Conservation (phyloP, 2,888 invertebrate genomes). For the Onchidella celtica region DNA sequence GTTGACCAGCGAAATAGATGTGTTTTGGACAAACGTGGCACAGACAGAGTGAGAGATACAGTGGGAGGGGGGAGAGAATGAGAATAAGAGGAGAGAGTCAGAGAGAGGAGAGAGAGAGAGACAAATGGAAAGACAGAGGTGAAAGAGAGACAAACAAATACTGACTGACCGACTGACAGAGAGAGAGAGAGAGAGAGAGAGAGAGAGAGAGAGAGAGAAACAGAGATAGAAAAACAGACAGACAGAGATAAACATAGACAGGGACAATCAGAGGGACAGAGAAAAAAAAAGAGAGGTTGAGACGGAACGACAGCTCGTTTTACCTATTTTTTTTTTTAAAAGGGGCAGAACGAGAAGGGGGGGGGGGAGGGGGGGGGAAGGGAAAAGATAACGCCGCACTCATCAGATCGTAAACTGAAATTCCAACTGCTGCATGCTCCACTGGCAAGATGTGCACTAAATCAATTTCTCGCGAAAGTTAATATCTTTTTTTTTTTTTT, state of each 20-base stretch:
- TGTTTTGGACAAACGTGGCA: no score
- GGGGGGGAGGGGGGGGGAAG: not conserved
- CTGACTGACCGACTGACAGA: not conserved
- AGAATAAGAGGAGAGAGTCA: not conserved
- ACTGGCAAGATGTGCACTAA: no score
- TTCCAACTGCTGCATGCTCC: no score
- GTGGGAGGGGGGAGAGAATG: not conserved
- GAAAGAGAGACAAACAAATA: not conserved
- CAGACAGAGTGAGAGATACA: constrained; percentile 9
- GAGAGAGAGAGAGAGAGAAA: constrained; percentile 12
- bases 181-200: constrained; percentile 29
- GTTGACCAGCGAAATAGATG: no score
- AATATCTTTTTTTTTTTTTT: no score
- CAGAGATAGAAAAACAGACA: not conserved
- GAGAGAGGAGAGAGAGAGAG: not conserved
- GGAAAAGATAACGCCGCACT: no score
- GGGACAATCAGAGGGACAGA: constrained; percentile 2
- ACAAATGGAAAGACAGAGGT: not conserved
- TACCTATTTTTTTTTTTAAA: not conserved
- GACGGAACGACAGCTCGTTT: not conserved
- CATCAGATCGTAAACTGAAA: no score
- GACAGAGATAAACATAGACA: constrained; percentile 9
- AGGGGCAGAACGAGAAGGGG: not conserved
- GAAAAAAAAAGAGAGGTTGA: not conserved
- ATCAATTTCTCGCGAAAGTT: no score